Base-by-base conservation (phyloP, 2,113 vertebrate genomes). In the Strix aluco region DNA sequence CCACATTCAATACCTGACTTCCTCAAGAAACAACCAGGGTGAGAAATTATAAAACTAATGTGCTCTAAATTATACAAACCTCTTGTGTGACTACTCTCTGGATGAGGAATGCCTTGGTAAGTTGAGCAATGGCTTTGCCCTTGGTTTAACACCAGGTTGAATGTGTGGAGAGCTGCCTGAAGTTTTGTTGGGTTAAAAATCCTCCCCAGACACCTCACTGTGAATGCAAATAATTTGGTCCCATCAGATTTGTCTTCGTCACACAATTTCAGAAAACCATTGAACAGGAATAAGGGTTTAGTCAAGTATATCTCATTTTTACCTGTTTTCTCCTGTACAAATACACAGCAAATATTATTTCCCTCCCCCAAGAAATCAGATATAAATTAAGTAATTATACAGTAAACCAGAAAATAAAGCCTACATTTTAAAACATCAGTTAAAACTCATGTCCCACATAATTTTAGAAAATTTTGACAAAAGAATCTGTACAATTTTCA, bases 101-200 rank as follows among this genome's bases (percentile, higher is more conserved):
- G 12, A 6, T 63, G 20, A 91, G 11, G 16, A 91, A 87, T 44
- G 9, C 3, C 26, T 69, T 36, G 2, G 20, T 47, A 82, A 95
- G 2, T 15, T 3, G 1, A 88, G 12, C 22, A 86, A 66, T 9
- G 11, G 3, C 9, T 94, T 81, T 92, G n/a, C 19, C 2, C 38
- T 73, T 49, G 9, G 6, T 69, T 81, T 87, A n/a, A 57, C 7
- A 5, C 5, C 47, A 5, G 1, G 2, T 6, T 70, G 27, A 70
- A 66, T 7, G 9, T 10, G 12, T 0, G 0, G 17, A 2, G 0
- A 52, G 7, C 0, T 57, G 14, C 63, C 65, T 80, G 2, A 6
- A 13, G 12, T 63, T 75, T 73, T 16, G 3, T 34, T 42, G 46
- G 5, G 6, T 29, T 61, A 34, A 86, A 81, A 81, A 61, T 54